A percentile compares a stretch with the other conserved stretches of the same genome.
Evolutionary conservation across 2,888 invertebrate species (phyloP).

Genomic region (Caenorhabditis sp.): DNA sequence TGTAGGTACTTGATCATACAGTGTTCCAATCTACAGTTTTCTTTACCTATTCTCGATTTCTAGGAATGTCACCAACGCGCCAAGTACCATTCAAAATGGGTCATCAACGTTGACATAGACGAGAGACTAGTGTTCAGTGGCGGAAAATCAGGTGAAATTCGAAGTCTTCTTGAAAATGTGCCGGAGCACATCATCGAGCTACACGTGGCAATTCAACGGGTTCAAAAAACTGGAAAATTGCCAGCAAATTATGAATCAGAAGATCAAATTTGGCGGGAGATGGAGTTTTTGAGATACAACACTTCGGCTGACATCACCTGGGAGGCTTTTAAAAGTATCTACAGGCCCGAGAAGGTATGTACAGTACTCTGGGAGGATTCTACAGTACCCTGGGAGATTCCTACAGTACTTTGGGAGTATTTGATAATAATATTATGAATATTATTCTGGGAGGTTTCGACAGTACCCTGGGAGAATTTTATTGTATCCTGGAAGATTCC

Average conservation of each 20-base stretch:
- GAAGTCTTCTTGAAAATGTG: background rate
- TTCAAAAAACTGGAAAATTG: slow-evolving; percentile 17
- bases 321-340: slow-evolving; percentile 25
- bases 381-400: too few relatives aligned
- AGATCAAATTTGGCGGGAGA: slow-evolving; percentile 13
- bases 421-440: too few relatives aligned
- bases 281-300: slow-evolving; percentile 34
- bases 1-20: too few relatives aligned
- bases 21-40: too few relatives aligned
- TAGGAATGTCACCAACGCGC: slow-evolving; percentile 14
- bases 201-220: slow-evolving; percentile 13
- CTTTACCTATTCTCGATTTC: too few relatives aligned
- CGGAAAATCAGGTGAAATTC: background rate
- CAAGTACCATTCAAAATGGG: slow-evolving; percentile 14
- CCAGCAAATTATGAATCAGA: slow-evolving; percentile 13
- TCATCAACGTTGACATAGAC: slow-evolving; percentile 16
- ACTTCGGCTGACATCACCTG: slow-evolving; percentile 14
- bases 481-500: too few relatives aligned
- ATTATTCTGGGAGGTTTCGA: too few relatives aligned
- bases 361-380: too few relatives aligned
- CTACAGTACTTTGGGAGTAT: too few relatives aligned
- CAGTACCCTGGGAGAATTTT: too few relatives aligned
- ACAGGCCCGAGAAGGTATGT: slow-evolving; percentile 22
- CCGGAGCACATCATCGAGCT: slow-evolving; percentile 7
- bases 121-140: slow-evolving; percentile 9